Evolutionary conservation across 2,888 invertebrate species (phyloP), one percentile per base, ranked within the genome.

Genomic region (Andrena trimmerana): DNA sequence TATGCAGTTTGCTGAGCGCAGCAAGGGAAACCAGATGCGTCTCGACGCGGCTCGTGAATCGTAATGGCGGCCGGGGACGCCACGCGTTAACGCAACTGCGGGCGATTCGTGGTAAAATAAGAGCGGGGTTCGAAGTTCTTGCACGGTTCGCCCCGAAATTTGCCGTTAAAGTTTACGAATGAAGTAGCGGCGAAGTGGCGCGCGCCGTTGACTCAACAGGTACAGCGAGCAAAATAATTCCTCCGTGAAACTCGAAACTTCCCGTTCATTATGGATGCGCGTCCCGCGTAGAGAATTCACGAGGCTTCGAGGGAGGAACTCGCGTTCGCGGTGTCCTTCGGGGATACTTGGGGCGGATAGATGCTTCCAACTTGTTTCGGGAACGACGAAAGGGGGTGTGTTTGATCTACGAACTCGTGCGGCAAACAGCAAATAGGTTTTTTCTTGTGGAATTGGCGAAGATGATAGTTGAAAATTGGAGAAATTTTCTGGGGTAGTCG

Each of bases 161-260:
- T 57, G 24, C 24, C 42, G 31, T 76, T 63, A 54, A 52, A 54
- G 31, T 70, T 76, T 48, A 24, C 57, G 57, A 70, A 63, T 13
- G 63, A 69, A 54, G n/a, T 10, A 24, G n/a, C 33, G 4, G 8
- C 20, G 31, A 16, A 48, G 27, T 7, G 36, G 20, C 20, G 63
- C 7, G 7, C 7, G 7, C 6, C 33, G 8, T 5, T 7, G 52
- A 52, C 42, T 78, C 78, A 78, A 78, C 78, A 78, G 78, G 75
- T 75, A 68, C 36, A 4, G n/a, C 20, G 42, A 60, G 52, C 52
- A 27, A 60, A 73, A 73, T 78, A 78, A 78, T 67, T 73, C 52
- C 50, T 54, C 31, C n/a, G 59, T 16, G 52, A 20, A 67, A 31
- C 52, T 54, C 33, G 29, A 69, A 52, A 77, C 59, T 80, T 77